These are phyloP conservation scores for Thripadectes ignobilis DNA, from an alignment of 2,797 vertebrate genomes.

Conservation along the genomic window DNA sequence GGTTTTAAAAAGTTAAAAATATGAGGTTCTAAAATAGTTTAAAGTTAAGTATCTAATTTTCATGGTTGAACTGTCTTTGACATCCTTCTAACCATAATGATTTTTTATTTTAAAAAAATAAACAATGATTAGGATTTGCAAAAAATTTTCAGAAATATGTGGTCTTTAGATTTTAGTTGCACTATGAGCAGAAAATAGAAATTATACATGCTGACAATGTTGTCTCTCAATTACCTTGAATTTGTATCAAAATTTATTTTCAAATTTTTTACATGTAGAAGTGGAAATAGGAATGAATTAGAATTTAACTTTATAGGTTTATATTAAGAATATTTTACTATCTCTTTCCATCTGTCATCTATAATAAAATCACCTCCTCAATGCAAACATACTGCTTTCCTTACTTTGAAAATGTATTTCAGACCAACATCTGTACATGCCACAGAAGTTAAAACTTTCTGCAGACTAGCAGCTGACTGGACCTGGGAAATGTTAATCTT, in stretches of 20 bases:
- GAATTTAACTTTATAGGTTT: not conserved
- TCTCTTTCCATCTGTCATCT: not conserved
- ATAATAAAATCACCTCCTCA: not conserved
- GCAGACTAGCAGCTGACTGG: not conserved
- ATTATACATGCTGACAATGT: not conserved
- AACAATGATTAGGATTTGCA: not conserved
- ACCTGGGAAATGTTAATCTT: not conserved
- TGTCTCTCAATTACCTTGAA: not conserved
- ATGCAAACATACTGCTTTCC: not conserved
- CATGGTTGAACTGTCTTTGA: not conserved
- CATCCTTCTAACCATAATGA: not conserved
- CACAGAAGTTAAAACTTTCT: not conserved
- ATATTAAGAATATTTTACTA: not conserved
- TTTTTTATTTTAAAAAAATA: not conserved
- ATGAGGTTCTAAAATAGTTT: not conserved
- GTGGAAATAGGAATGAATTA: not conserved
- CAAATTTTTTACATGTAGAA: not conserved
- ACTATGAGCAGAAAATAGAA: not conserved
- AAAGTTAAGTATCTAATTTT: not conserved
- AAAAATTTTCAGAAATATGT: not conserved
- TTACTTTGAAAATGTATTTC: not conserved
- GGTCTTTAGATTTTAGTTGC: not conserved
- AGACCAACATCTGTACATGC: not conserved
- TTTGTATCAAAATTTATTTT: not conserved
- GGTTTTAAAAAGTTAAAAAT: not conserved